Conservation (phyloP, 2,113 vertebrate species). For the Phoxinus phoxinus region DNA sequence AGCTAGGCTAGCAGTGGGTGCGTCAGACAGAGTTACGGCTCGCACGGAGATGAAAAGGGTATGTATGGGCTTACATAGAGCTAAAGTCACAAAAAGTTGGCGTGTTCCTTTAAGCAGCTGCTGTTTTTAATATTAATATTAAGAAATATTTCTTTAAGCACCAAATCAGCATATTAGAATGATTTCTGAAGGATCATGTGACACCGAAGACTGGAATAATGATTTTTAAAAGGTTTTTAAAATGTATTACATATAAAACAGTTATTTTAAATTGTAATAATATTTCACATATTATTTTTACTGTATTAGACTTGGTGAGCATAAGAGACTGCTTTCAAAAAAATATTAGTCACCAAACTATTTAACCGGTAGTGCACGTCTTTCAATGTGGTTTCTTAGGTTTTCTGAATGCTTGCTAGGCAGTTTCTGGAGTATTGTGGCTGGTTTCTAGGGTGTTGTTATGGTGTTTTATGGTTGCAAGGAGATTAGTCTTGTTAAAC, state of each 20-base stretch:
- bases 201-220: neutral
- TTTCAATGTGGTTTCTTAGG: too few species aligned
- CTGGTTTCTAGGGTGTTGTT: neutral
- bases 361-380: neutral
- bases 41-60: too few species aligned
- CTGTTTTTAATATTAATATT: neutral
- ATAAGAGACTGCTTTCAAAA: too few species aligned
- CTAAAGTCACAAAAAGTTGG: too few species aligned
- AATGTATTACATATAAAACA: too few species aligned
- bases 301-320: neutral
- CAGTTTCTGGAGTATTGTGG: neutral
- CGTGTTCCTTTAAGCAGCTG: too few species aligned
- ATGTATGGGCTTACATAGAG: too few species aligned
- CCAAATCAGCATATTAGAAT: neutral
- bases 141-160: neutral
- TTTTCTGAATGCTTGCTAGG: neutral
- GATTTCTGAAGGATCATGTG: neutral
- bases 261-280: neutral
- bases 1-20: too few species aligned
- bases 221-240: too few species aligned
- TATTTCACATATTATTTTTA: neutral
- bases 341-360: too few species aligned
- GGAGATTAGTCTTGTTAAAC: neutral
- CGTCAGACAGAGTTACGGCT: too few species aligned
- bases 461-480: neutral